Evolutionary conservation across 2,113 vertebrate species (phyloP).

Genomic region (Bufo bufo): DNA sequence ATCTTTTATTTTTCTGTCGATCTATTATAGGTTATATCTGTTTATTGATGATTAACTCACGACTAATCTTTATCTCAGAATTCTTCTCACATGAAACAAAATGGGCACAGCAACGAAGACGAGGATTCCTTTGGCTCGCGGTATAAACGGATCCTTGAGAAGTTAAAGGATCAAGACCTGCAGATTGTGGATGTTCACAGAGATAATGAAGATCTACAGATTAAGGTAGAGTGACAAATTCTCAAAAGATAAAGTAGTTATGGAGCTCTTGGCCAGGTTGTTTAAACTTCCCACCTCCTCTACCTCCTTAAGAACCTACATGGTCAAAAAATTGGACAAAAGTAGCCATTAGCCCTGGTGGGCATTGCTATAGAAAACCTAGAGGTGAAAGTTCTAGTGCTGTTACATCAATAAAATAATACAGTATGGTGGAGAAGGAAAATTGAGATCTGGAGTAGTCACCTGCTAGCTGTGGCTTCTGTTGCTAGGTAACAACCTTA

Average conservation of each 20-base stretch:
- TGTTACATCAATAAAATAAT: no score
- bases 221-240: constrained; percentile 66
- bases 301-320: neutral
- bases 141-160: constrained; percentile 56
- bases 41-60: neutral
- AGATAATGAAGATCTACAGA: constrained; percentile 70
- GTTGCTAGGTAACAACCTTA: no score
- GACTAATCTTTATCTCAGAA: constrained; percentile 48
- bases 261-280: no score
- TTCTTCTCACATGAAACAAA: neutral
- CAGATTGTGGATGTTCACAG: constrained; percentile 66
- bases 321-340: no score
- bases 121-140: neutral
- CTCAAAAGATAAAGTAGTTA: neutral
- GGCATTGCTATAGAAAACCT: no score
- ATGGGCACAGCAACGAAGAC: neutral
- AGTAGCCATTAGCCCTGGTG: no score
- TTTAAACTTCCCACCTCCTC: neutral
- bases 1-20: no score
- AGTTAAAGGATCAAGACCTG: constrained; percentile 63
- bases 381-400: no score
- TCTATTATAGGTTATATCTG: neutral
- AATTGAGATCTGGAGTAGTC: no score
- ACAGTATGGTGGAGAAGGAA: no score
- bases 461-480: no score